phyloP scores from a whole-genome alignment of 2,888 invertebrate genomes.

The Eledona agricola region DNA sequence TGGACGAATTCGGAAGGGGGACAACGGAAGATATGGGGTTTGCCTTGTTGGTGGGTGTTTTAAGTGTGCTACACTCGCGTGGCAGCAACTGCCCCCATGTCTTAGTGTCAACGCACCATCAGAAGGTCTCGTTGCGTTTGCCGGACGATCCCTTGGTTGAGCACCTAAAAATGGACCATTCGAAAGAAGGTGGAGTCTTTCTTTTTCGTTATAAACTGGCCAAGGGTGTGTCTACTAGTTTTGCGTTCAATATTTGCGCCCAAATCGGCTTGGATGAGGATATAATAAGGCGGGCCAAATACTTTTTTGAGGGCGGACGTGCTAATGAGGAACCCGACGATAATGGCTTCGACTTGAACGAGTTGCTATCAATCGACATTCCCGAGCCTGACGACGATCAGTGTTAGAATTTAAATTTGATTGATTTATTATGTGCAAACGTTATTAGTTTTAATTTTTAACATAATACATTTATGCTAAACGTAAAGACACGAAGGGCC shows the following conservation, averaged over 20 bases:
- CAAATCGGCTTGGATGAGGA: slow-evolving; percentile 66
- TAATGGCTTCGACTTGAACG: neutral
- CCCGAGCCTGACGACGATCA: slow-evolving; percentile 14
- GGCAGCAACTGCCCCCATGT: slow-evolving; percentile 74
- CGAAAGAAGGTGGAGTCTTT: slow-evolving; percentile 62
- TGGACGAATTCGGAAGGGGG: slow-evolving; percentile 92
- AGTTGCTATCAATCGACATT: slow-evolving; percentile 11
- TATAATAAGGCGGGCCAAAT: slow-evolving; percentile 66
- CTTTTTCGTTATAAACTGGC: slow-evolving; percentile 74
- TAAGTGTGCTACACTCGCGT: slow-evolving; percentile 73
- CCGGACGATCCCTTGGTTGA: slow-evolving; percentile 62
- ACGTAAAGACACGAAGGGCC: too few species aligned
- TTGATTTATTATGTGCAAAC: too few species aligned
- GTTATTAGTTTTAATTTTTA: too few species aligned
- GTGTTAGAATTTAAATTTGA: neutral
- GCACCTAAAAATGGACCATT: slow-evolving; percentile 56
- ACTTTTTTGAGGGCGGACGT: slow-evolving; percentile 56
- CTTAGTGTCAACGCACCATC: slow-evolving; percentile 81
- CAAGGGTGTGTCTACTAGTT: slow-evolving; percentile 71
- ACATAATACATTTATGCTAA: too few species aligned
- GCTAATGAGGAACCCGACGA: neutral
- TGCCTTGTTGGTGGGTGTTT: slow-evolving; percentile 73
- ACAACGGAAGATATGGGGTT: slow-evolving; percentile 81
- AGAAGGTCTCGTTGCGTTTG: slow-evolving; percentile 70
- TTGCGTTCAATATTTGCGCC: slow-evolving; percentile 72